Evolutionary conservation across 2,113 vertebrate genomes (phyloP), one percentile per base, ranked within the genome.

Genomic region (Paramisgurnus dabryanus): DNA sequence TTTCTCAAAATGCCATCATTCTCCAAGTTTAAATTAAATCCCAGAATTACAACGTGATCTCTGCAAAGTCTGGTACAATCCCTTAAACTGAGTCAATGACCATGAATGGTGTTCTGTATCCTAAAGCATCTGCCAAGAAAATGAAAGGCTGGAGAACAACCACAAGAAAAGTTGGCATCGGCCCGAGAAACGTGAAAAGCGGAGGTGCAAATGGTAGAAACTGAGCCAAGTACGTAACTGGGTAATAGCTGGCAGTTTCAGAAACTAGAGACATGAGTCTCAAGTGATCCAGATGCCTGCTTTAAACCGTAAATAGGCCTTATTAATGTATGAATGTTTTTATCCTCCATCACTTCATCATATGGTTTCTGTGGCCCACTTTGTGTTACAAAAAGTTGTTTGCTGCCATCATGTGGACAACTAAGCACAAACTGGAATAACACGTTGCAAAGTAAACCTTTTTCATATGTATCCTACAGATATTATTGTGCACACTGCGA

Each of bases 331-430:
- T 7, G 22, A 49, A 75, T 47, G 50, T 34, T 61, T 7, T 63
- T 75, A 45, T 63, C 13, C 0, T 9, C 45, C n/a, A 49, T 18
- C 13, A 18, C 27, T 11, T 53, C 9, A 40, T 39, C 49, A 55
- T 40, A 40, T 74, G 57, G 9, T 13, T 27, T 74, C 1, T 4
- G 6, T 61, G 6, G 55, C 57, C 55, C 2, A 27, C 40, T 61
- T 61, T 27, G 55, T 39, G 57, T 34, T 41, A 71, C n/a, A 53
- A 55, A 41, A 72, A 58, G 17, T 10, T 3, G 64, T 22, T 0
- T 50, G 57, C 69, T 82, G 68, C 81, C 76, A 34, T 76, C 27
- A 17, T 49, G 50, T 79, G 81, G 81, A 18, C 45, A 79, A 68
- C 9, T 12, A 2, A 9, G 9, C 12, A 12, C 49, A 53, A 9